A percentile compares a stretch with the other conserved stretches of the same genome.
These are phyloP conservation scores for Synodontis membranacea DNA, from an alignment of 2,113 vertebrate species.

Conservation along the genomic window DNA sequence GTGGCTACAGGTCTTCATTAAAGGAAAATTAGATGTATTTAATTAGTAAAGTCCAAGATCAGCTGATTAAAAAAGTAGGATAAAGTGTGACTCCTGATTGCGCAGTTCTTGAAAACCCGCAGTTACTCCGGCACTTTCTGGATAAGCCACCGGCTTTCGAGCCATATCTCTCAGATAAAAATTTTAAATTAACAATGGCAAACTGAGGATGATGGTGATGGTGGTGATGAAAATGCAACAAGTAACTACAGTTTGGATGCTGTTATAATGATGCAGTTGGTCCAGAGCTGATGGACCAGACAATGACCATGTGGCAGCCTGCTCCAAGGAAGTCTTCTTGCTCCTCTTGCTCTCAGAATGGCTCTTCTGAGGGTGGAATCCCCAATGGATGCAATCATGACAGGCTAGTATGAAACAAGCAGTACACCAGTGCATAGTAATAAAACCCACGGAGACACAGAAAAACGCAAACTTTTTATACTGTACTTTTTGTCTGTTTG, in stretches of 20 bases:
- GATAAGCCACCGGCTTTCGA: not conserved
- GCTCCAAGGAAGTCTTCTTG: constrained; percentile 89
- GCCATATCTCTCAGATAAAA: not conserved
- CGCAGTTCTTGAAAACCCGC: not conserved
- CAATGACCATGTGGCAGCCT: constrained; percentile 87
- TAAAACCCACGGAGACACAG: not conserved
- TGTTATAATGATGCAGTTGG: constrained; percentile 64
- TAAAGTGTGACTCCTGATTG: not conserved
- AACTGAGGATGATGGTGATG: constrained; percentile 8
- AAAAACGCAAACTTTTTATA: not conserved
- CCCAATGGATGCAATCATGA: constrained; percentile 92
- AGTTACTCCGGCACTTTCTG: not conserved
- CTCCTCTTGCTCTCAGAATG: constrained; percentile 90
- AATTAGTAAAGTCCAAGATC: not conserved
- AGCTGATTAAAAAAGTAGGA: not conserved
- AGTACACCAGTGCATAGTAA: not conserved
- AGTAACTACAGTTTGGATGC: constrained; percentile 1
- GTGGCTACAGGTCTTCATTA: not conserved
- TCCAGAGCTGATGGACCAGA: constrained; percentile 89
- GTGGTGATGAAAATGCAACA: not conserved
- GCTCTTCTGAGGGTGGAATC: constrained; percentile 80
- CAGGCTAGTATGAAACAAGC: constrained; percentile 69
- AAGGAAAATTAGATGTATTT: not conserved
- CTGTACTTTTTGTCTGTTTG: not conserved
- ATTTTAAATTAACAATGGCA: not conserved